phyloP scores from a whole-genome alignment of 2,113 vertebrate genomes.

The Etia nguti region DNA sequence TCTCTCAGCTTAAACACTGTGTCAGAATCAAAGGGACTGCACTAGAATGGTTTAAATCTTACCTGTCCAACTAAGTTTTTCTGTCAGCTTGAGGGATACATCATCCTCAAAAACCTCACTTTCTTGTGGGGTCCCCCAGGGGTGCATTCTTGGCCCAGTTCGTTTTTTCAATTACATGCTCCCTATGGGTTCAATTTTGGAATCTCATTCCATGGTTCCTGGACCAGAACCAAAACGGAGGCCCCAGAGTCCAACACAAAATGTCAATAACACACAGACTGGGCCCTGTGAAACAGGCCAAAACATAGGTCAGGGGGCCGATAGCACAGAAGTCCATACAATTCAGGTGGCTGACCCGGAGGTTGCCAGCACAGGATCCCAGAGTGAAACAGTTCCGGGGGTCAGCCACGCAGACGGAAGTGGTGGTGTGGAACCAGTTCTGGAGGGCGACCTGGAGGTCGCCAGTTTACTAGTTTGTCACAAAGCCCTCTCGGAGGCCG shows the following conservation, averaged over 20 bases:
- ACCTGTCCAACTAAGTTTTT: no score
- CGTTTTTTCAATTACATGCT: no score
- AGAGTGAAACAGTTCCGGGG: accelerated
- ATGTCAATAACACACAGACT: not conserved
- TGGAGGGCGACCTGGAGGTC: not conserved
- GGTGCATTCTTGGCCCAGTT: no score
- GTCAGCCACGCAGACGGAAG: not conserved
- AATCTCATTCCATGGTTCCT: no score
- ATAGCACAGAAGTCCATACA: accelerated
- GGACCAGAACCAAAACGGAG: not conserved
- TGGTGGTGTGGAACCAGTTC: not conserved
- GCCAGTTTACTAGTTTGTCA: not conserved
- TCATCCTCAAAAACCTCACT: no score
- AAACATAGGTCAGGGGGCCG: not conserved
- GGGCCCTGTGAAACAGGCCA: not conserved
- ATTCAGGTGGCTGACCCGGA: no score
- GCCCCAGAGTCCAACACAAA: not conserved
- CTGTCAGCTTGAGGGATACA: no score
- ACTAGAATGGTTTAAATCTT: no score
- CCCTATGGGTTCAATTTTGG: no score
- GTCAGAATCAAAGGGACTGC: no score
- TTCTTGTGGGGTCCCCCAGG: no score
- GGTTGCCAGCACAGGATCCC: not conserved
- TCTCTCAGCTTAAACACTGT: no score
- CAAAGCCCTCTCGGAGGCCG: not conserved